phyloP scores from a whole-genome alignment of 2,888 invertebrate genomes.

The Ophion ellenae region DNA sequence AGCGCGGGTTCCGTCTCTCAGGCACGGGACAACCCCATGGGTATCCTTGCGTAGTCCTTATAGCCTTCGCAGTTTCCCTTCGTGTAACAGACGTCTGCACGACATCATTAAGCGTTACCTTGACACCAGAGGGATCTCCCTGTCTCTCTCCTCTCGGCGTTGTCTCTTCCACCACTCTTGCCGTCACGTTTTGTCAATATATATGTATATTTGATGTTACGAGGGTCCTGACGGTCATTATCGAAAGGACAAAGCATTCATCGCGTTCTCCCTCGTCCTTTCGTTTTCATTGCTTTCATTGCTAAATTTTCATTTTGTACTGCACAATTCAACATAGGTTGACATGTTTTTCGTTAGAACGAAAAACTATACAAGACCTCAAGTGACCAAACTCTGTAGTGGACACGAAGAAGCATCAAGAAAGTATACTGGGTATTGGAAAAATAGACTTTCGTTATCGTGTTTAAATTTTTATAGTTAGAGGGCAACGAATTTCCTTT shows the following conservation, averaged over 20 bases:
- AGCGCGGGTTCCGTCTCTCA: constrained; percentile 17
- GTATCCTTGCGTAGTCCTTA: constrained; percentile 59
- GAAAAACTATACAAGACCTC: too few species aligned
- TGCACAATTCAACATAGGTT: neutral
- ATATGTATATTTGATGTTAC: constrained; percentile 16
- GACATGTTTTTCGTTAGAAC: neutral
- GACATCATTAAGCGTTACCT: constrained; percentile 76
- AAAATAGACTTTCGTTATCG: too few species aligned
- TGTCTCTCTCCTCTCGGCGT: neutral
- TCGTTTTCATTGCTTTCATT: neutral
- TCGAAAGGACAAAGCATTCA: constrained; percentile 45
- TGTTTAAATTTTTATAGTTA: too few species aligned
- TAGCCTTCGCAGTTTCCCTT: constrained; percentile 46
- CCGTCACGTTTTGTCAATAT: neutral
- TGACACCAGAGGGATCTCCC: constrained; percentile 54
- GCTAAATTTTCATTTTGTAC: neutral
- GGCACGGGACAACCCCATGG: constrained; percentile 61
- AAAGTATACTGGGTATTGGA: too few species aligned
- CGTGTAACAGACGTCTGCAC: constrained; percentile 50
- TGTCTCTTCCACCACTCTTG: neutral
- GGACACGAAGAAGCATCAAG: too few species aligned
- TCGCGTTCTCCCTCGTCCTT: neutral
- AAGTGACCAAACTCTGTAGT: too few species aligned
- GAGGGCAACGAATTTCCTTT: too few species aligned
- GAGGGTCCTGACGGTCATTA: constrained; percentile 51